Evolutionary conservation across 1,140 invertebrate genomes (phyloP).

Genomic region (Musca vetustissima): DNA sequence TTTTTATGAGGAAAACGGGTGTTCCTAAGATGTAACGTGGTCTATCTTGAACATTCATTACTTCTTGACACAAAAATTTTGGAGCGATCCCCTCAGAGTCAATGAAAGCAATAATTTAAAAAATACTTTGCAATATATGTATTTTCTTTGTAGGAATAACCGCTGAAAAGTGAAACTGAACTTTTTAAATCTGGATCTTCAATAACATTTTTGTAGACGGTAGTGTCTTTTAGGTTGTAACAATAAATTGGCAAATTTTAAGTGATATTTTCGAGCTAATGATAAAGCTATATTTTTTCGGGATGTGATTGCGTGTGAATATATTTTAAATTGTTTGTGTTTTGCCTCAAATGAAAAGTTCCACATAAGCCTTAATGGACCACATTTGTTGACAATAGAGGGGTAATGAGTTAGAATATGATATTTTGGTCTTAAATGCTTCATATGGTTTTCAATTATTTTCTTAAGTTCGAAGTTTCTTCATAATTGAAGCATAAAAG

Average conservation of each 20-base stretch:
- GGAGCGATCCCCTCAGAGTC: not conserved
- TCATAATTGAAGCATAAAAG: not conserved
- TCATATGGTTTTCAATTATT: constrained; percentile 28
- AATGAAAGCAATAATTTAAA: not conserved
- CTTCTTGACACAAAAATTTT: not conserved
- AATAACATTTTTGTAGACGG: not conserved
- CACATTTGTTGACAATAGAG: constrained; percentile 31
- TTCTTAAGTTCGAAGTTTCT: constrained; percentile 31
- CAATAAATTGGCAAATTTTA: constrained; percentile 29
- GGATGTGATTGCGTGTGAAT: constrained; percentile 31
- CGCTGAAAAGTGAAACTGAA: not conserved
- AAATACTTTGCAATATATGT: not conserved
- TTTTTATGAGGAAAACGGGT: not conserved
- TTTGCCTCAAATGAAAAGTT: constrained; percentile 42
- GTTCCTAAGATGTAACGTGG: not conserved
- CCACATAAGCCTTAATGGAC: constrained; percentile 35
- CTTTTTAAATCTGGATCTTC: not conserved
- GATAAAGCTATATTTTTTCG: constrained; percentile 33
- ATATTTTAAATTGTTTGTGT: constrained; percentile 38
- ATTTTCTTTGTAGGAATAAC: constrained; percentile 1
- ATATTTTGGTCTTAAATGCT: constrained; percentile 38
- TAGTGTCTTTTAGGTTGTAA: not conserved
- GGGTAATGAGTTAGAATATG: constrained; percentile 40
- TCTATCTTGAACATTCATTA: not conserved
- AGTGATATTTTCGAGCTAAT: constrained; percentile 35